These are phyloP conservation scores for Muntiacus muntjak DNA, from an alignment of 2,113 vertebrate genomes.

Conservation along the genomic window DNA sequence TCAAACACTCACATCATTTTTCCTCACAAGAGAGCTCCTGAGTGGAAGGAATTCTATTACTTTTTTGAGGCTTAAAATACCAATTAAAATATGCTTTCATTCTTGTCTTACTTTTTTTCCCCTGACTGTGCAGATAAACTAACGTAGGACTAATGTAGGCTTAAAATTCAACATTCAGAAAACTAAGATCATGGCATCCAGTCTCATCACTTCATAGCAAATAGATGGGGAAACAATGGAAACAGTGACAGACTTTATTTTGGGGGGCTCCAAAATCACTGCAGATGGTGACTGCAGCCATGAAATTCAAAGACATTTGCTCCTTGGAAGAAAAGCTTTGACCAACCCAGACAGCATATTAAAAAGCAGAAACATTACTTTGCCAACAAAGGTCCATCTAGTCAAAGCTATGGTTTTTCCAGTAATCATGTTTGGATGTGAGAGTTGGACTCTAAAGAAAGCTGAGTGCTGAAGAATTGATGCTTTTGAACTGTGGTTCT, in stretches of 20 bases:
- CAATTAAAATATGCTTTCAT: background rate
- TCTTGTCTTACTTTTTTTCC: background rate
- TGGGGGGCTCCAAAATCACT: background rate
- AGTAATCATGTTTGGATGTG: background rate
- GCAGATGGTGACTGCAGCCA: background rate
- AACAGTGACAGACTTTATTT: background rate
- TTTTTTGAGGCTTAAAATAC: background rate
- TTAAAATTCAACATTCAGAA: background rate
- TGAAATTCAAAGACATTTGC: background rate
- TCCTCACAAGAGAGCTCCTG: background rate
- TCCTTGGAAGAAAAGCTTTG: background rate
- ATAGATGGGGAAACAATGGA: background rate
- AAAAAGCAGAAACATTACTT: background rate
- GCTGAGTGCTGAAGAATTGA: background rate
- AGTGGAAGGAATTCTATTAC: background rate
- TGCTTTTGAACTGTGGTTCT: background rate
- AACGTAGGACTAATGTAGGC: background rate
- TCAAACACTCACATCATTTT: background rate
- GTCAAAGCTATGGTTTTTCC: background rate
- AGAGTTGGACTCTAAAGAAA: background rate
- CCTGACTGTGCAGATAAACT: background rate
- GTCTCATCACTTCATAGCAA: background rate
- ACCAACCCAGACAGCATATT: background rate
- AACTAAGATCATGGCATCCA: background rate
- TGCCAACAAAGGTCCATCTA: background rate